Percentiles rank a stretch among this genome's conserved stretches.
phyloP scores from a whole-genome alignment of 2,888 invertebrate species.

The Oligia fasciuncula region DNA sequence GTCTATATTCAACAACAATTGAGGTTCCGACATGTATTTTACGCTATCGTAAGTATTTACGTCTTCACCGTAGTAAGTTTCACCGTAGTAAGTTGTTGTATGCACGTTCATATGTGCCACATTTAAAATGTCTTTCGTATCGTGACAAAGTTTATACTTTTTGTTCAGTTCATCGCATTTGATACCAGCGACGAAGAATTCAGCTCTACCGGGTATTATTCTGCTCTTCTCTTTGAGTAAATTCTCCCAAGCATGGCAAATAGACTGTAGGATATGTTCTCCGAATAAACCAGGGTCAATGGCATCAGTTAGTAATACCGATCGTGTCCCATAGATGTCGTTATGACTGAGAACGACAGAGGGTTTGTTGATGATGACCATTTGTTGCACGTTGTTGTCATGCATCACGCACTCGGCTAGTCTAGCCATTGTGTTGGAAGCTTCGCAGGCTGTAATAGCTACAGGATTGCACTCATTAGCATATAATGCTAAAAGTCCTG shows the following conservation, averaged over 20 bases:
- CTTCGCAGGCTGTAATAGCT: conserved; percentile 43
- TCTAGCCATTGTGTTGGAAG: conserved; percentile 33
- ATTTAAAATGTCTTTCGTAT: conserved; percentile 38
- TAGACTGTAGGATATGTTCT: conserved; percentile 86
- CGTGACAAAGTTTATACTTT: conserved; percentile 37
- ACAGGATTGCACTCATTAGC: conserved; percentile 87
- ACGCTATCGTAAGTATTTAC: conserved; percentile 49
- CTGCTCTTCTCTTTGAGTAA: conserved; percentile 32
- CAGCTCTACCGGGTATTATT: conserved; percentile 55
- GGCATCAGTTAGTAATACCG: conserved; percentile 49
- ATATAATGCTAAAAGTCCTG: conserved; percentile 90
- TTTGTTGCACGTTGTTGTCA: conserved; percentile 41
- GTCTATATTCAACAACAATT: conserved; percentile 52
- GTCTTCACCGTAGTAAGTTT: conserved; percentile 54
- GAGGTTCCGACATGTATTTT: conserved; percentile 55
- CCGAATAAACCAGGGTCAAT: conserved; percentile 57
- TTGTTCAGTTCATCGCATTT: conserved; percentile 43
- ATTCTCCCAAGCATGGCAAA: conserved; percentile 91
- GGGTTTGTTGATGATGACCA: conserved; percentile 40
- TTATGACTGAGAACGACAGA: conserved; percentile 22
- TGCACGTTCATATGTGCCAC: conserved; percentile 47
- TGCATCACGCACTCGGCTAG: conserved; percentile 49
- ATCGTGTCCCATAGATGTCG: conserved; percentile 36
- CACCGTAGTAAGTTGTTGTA: conserved; percentile 25
- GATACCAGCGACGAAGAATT: conserved; percentile 52